Conservation (phyloP, 1,140 invertebrate species). For the Saccostrea glomerata region DNA sequence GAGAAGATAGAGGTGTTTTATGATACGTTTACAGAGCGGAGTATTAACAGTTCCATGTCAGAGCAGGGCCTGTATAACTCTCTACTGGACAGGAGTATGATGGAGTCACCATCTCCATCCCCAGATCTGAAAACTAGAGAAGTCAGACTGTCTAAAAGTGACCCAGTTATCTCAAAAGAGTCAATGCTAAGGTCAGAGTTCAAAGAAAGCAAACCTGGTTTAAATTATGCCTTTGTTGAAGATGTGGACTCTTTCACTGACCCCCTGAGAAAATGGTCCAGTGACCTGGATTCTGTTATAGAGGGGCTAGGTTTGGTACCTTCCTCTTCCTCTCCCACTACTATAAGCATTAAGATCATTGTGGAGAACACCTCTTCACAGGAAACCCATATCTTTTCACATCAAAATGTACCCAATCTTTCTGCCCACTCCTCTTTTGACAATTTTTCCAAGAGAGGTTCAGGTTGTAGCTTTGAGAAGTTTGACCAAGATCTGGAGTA, state of each 20-base stretch:
- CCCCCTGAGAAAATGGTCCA: neutral
- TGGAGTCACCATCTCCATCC: neutral
- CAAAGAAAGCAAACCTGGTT: neutral
- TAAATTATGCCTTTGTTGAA: constrained; percentile 28
- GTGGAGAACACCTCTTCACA: neutral
- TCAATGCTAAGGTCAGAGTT: neutral
- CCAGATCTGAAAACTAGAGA: neutral
- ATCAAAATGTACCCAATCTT: neutral
- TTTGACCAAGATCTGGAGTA: constrained; percentile 6
- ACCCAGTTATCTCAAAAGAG: neutral
- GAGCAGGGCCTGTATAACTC: neutral
- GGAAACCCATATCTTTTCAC: constrained; percentile 20
- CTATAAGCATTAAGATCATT: neutral
- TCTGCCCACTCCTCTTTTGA: constrained; percentile 3
- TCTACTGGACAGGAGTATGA: neutral
- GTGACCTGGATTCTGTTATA: neutral
- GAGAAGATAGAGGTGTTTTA: neutral
- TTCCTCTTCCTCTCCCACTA: neutral
- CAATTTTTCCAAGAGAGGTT: neutral
- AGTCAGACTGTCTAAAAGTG: constrained; percentile 1
- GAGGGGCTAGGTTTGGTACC: neutral
- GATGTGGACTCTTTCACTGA: neutral
- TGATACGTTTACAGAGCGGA: constrained; percentile 16
- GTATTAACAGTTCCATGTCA: neutral
- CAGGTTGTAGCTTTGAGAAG: neutral